Evolutionary conservation across 2,113 vertebrate species (phyloP), one percentile per base, ranked within the genome.

Genomic region (Pimephales promelas): DNA sequence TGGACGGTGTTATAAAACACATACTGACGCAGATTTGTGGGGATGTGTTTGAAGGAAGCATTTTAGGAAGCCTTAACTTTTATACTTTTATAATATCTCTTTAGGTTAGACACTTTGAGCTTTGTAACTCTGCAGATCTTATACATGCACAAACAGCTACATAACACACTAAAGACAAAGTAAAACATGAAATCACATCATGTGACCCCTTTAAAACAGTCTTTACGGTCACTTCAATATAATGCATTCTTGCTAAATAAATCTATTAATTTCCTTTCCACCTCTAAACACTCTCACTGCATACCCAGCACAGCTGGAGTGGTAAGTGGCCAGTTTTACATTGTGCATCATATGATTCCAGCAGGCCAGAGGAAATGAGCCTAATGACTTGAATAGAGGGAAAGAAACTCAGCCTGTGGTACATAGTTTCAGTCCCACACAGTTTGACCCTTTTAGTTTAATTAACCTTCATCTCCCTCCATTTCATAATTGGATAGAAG

Each of bases 261-360:
- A 54, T 20, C 6, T 8, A 54, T 54, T 54, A 3, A 54, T 22
- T 54, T 20, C 52, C 22, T 22, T 9, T 20, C 28, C 28, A 80
- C 59, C 28, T 79, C 73, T 77, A 73, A 85, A 84, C 83, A 91
- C 77, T 84, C 28, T 56, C 83, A 85, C 80, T 76, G 84, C 81
- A 86, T 74, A 84, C 83, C 22, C 68, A 68, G 36, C 70, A 68
- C 70, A 74, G 43, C 43, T 47, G 18, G 49, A 68, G 20, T 68
- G 45, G n/a, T 75, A 43, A n/a, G 45, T 49, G 43, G 56, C 26
- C 66, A 79, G 62, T 71, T 82, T 81, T 56, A 40, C 18, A 2
- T 40, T 5, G 6, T 28, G 11, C 62, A 71, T 66, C 56, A 77
- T 82, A 64, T 81, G 77, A 85, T 40, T 74, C 52, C 61, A 36